Conservation (phyloP, 2,113 vertebrate species). For the Bos taurus region DNA sequence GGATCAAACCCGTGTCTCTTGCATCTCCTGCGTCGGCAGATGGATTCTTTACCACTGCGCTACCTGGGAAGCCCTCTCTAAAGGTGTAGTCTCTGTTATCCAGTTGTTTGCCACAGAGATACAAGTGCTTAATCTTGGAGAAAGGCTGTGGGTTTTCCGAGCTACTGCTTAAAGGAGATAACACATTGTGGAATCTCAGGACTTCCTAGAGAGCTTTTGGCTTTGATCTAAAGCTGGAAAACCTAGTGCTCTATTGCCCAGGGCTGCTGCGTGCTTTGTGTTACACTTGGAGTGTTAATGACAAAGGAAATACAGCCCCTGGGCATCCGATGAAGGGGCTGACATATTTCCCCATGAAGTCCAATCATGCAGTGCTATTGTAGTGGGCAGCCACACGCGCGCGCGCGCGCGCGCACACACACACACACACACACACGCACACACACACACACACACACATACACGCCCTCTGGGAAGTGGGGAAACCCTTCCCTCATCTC, state of each 20-base stretch:
- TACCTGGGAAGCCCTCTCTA: neutral
- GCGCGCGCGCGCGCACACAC: neutral
- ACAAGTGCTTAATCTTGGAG: conserved; percentile 29
- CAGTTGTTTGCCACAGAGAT: conserved; percentile 33
- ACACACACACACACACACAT: too few relatives aligned
- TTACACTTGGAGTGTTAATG: conserved; percentile 55
- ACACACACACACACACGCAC: too few relatives aligned
- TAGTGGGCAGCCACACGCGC: neutral
- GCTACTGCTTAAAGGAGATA: conserved; percentile 47
- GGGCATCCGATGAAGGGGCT: conserved; percentile 44
- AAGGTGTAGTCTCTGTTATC: conserved; percentile 33
- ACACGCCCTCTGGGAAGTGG: neutral
- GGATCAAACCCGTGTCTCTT: accelerated
- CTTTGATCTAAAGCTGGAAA: conserved; percentile 65
- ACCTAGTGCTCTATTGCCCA: conserved; percentile 30
- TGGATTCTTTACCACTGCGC: neutral
- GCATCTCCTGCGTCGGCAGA: neutral
- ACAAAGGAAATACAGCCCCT: conserved; percentile 58
- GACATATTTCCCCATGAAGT: conserved; percentile 39
- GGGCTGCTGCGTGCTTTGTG: conserved; percentile 51
- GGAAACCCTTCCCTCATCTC: neutral
- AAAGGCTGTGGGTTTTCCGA: conserved; percentile 44
- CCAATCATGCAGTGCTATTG: neutral
- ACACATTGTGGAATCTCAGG: conserved; percentile 30
- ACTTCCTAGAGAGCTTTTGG: conserved; percentile 47